Evolutionary conservation across 2,888 invertebrate species (phyloP), one percentile per base, ranked within the genome.

Genomic region (Plusia festucae): DNA sequence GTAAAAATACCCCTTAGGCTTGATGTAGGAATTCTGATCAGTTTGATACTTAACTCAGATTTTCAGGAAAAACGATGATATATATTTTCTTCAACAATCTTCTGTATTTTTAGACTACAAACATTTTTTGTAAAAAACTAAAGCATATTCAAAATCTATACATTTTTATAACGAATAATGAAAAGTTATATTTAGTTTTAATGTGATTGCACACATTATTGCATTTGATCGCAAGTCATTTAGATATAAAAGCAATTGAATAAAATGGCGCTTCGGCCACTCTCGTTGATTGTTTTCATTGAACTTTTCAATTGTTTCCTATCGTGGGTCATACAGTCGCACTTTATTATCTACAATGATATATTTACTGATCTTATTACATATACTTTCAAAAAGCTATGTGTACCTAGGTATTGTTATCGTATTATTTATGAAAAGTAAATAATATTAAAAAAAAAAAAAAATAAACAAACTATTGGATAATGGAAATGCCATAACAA

Each of bases 281-380:
- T 75, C 66, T 60, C 15, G 61, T 65, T 71, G 73, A 81, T 81
- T 81, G 71, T 76, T 81, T 71, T 67, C 72, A 73, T 73, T 70
- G 65, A 74, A 73, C 69, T 78, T 69, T 79, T 67, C 78, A 68
- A 77, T 73, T 76, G 70, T 65, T 65, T 11, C 55, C 56, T 53
- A 59, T 59, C 44, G 68, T 34, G 20, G 57, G 61, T 49, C 57
- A 18, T n/a, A 56, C 20, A 60, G 20, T 22, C 32, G 32, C 49
- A 49, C 18, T 62, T 11, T 69, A 55, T 54, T 61, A 59, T 53
- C n/a, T 44, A 53, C 18, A 22, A 13, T 58, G 20, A 63, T 68
- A 54, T 68, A 60, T 58, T 18, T 56, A 71, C 49, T 56, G 53
- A 51, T 51, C 51, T 68, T 32, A 54, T 63, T 60, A 63, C 56